Conservation (phyloP, 2,888 invertebrate species). For the Bedellia somnulentella region DNA sequence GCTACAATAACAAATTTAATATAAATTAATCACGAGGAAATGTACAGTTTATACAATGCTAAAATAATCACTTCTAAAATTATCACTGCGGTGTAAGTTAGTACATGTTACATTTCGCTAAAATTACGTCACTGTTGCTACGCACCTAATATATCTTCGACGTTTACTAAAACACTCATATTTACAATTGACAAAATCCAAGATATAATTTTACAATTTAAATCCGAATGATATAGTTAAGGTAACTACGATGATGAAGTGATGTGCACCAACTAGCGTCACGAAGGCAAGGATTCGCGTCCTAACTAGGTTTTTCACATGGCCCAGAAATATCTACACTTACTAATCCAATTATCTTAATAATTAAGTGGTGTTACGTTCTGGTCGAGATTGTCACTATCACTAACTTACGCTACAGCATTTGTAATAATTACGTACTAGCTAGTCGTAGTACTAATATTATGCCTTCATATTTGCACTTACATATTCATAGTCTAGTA, state of each 20-base stretch:
- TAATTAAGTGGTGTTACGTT: constrained; percentile 41
- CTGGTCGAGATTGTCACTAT: constrained; percentile 29
- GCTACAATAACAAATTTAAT: constrained; percentile 58
- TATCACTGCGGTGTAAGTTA: constrained; percentile 40
- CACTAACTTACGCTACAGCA: constrained; percentile 20
- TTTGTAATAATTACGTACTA: constrained; percentile 30
- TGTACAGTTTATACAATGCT: constrained; percentile 58
- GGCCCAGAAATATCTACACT: no score
- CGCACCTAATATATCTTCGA: no score
- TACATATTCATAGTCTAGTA: neutral
- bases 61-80: constrained; percentile 45
- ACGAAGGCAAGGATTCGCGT: no score
- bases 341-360: no score
- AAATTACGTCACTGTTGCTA: constrained; percentile 16
- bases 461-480: constrained; percentile 44
- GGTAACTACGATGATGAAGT: no score
- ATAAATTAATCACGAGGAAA: constrained; percentile 57
- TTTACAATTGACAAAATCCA: no score
- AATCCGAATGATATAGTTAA: no score
- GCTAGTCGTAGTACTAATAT: constrained; percentile 47
- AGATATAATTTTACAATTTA: no score
- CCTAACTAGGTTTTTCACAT: no score
- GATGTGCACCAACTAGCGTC: no score
- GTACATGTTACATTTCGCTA: constrained; percentile 3
- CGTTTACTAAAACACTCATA: no score